Percentiles rank a stretch among this genome's conserved stretches.
phyloP scores from a whole-genome alignment of 2,888 invertebrate genomes.

The Agrochola lychnidis region DNA sequence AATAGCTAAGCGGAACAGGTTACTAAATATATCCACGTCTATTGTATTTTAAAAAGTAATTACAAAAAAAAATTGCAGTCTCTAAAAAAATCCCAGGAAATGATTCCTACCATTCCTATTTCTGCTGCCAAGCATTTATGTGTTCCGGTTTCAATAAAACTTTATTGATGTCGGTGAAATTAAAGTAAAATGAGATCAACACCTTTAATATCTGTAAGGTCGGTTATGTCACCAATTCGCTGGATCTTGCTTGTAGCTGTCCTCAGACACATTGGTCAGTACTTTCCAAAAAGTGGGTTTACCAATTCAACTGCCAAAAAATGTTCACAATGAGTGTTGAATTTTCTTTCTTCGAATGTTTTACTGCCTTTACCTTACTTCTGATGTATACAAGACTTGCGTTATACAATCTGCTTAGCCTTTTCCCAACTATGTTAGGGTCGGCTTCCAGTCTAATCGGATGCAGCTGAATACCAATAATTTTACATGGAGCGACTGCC shows the following conservation, averaged over 20 bases:
- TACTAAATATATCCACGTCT: no score
- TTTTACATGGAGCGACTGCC: no score
- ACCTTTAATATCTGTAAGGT: not conserved
- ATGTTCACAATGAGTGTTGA: not conserved
- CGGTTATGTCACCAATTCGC: not conserved
- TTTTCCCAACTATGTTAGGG: no score
- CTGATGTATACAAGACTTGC: not conserved
- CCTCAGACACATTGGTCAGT: not conserved
- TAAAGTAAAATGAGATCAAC: not conserved
- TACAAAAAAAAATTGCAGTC: not conserved
- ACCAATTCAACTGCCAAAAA: not conserved
- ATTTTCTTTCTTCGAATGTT: not conserved
- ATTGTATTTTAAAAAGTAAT: no score
- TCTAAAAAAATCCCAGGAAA: not conserved
- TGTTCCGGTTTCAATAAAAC: not conserved
- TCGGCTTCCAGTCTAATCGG: no score
- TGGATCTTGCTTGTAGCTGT: not conserved
- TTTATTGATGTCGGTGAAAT: not conserved
- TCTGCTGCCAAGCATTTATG: not conserved
- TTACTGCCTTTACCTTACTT: not conserved
- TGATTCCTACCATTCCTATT: not conserved
- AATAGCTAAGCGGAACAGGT: no score
- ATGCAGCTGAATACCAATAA: no score
- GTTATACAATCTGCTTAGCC: no score
- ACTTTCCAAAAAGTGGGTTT: not conserved